Conservation (phyloP, 2,888 invertebrate genomes). For the Lucinisca nassula region DNA sequence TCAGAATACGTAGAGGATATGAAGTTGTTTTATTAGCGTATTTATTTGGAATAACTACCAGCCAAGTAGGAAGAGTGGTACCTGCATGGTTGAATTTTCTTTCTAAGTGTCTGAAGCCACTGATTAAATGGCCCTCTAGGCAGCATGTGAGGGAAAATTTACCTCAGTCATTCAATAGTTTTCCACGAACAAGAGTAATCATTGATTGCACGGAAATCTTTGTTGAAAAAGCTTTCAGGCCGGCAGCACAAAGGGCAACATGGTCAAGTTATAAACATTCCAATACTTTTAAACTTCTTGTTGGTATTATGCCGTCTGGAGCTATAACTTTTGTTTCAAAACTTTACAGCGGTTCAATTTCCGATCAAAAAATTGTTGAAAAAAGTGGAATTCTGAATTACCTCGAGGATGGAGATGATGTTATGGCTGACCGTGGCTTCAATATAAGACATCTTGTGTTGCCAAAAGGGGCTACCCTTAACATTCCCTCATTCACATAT, state of each 20-base stretch:
- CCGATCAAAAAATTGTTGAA: conserved; percentile 26
- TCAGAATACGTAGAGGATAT: conserved; percentile 3
- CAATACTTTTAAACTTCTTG: too few species aligned
- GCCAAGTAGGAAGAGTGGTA: neutral
- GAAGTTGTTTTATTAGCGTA: neutral
- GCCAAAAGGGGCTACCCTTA: conserved; percentile 21
- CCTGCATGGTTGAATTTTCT: neutral
- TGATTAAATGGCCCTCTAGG: conserved; percentile 18
- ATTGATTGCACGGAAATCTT: conserved; percentile 22
- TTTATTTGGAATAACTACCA: neutral
- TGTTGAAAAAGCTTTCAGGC: neutral
- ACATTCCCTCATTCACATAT: conserved; percentile 38
- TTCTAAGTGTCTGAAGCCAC: neutral
- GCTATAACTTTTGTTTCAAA: conserved; percentile 15
- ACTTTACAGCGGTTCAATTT: neutral
- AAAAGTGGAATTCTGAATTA: conserved; percentile 14
- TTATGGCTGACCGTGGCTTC: conserved; percentile 37
- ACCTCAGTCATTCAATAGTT: conserved; percentile 1
- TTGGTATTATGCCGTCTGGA: neutral
- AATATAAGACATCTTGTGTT: conserved; percentile 33
- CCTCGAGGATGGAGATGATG: conserved; percentile 18
- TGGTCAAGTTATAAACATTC: too few species aligned
- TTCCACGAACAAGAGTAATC: neutral
- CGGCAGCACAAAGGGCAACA: too few species aligned
- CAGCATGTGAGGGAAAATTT: neutral